These are phyloP conservation scores for Dendrocincla fuliginosa DNA, from an alignment of 2,797 vertebrate genomes.

Conservation along the genomic window DNA sequence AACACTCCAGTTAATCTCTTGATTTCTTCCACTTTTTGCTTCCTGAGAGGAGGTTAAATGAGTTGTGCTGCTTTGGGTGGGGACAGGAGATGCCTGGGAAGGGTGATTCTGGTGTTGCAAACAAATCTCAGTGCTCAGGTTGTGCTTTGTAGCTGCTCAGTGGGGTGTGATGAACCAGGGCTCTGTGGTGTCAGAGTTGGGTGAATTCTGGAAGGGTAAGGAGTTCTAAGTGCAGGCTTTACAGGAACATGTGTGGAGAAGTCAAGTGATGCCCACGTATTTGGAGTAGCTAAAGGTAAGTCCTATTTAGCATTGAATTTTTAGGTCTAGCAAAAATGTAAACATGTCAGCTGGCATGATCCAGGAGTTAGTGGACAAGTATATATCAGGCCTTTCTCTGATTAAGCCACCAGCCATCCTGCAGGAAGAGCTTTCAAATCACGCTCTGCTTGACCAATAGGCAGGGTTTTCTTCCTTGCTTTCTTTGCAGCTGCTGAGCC, in stretches of 20 bases:
- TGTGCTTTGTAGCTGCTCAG: background rate
- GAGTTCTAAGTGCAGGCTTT: background rate
- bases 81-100: background rate
- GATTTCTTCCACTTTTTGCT: background rate
- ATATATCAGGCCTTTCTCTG: background rate
- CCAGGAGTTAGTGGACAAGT: background rate
- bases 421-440: background rate
- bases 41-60: background rate
- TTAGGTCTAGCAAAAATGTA: background rate
- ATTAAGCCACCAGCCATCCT: background rate
- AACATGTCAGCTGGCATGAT: background rate
- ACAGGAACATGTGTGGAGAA: background rate
- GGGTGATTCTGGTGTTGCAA: rapidly evolving
- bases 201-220: background rate
- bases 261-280: rapidly evolving
- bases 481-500: background rate
- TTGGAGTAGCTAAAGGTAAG: background rate
- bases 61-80: background rate
- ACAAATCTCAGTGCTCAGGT: rapidly evolving
- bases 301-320: background rate
- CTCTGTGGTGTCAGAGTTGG: background rate
- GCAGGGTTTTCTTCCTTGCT: background rate
- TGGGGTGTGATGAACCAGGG: background rate
- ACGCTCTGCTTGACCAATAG: rapidly evolving
- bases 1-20: background rate